Evolutionary conservation across 2,797 vertebrate genomes (phyloP).

Genomic region (Pteropus rufus): DNA sequence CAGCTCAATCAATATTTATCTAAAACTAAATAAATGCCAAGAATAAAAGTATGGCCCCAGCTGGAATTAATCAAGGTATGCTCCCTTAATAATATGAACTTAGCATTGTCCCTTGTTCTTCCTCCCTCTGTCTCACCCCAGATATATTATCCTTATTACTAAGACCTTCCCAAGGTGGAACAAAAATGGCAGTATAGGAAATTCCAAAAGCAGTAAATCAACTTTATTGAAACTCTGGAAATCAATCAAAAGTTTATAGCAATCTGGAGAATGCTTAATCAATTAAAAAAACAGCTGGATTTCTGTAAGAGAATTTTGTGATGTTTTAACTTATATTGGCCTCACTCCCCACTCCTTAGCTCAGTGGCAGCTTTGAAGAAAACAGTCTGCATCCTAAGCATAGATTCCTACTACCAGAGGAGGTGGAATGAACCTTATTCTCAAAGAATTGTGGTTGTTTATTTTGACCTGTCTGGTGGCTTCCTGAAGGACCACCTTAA

Average conservation of each 20-base stretch:
- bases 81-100: constrained; percentile 22
- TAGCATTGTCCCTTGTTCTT: neutral
- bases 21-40: constrained; percentile 50
- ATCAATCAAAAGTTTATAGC: neutral
- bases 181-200: constrained; percentile 10
- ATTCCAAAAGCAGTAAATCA: neutral
- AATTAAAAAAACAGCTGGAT: neutral
- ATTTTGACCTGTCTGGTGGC: neutral
- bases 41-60: neutral
- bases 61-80: constrained; percentile 5
- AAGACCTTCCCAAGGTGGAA: neutral
- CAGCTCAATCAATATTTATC: constrained; percentile 18
- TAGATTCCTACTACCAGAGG: neutral
- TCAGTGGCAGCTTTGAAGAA: neutral
- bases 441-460: neutral
- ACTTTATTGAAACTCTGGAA: constrained; percentile 29
- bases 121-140: neutral
- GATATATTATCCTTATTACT: neutral
- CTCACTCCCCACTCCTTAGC: neutral
- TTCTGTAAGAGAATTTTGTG: neutral
- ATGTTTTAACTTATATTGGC: neutral
- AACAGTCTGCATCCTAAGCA: neutral
- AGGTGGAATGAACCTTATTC: neutral
- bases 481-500: neutral
- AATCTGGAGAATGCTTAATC: neutral